Evolutionary conservation across 2,888 invertebrate genomes (phyloP).

Genomic region (Hemaris fuciformis): DNA sequence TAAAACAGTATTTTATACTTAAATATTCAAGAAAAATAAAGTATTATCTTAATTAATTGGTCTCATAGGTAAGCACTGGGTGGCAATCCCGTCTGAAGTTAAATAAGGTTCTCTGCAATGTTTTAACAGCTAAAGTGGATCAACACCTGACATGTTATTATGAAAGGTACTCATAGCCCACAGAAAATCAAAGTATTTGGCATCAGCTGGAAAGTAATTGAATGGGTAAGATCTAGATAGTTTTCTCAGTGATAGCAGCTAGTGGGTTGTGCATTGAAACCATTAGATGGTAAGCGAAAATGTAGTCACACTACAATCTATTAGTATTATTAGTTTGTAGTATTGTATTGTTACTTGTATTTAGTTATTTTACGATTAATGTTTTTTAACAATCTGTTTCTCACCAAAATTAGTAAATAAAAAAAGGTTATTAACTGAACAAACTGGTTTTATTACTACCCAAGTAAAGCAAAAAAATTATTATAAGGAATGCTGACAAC

Average conservation of each 20-base stretch:
- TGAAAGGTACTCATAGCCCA: not conserved
- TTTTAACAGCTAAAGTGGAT: not conserved
- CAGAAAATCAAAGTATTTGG: not conserved
- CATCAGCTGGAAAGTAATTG: not conserved
- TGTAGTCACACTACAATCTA: slow-evolving; percentile 37
- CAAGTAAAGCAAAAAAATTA: too few relatives aligned
- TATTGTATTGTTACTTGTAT: slow-evolving; percentile 49
- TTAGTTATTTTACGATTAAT: slow-evolving; percentile 55
- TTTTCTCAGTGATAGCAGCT: slow-evolving; percentile 1
- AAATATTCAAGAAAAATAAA: not conserved
- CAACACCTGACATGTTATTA: not conserved
- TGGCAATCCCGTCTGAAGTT: not conserved
- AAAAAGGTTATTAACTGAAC: slow-evolving; percentile 14
- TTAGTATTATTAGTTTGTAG: slow-evolving; percentile 40
- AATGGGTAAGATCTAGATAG: not conserved
- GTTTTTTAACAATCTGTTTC: slow-evolving; percentile 32
- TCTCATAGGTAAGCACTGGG: not conserved
- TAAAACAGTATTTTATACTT: not conserved
- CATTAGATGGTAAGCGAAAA: slow-evolving; percentile 37
- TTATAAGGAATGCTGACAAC: too few relatives aligned
- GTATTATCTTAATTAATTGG: not conserved
- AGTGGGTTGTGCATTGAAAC: not conserved
- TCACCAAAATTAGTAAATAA: slow-evolving; percentile 19
- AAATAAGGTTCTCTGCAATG: not conserved
- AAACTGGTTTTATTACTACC: too few relatives aligned